Base-by-base conservation (phyloP, 2,888 invertebrate genomes). In the Dione juno region DNA sequence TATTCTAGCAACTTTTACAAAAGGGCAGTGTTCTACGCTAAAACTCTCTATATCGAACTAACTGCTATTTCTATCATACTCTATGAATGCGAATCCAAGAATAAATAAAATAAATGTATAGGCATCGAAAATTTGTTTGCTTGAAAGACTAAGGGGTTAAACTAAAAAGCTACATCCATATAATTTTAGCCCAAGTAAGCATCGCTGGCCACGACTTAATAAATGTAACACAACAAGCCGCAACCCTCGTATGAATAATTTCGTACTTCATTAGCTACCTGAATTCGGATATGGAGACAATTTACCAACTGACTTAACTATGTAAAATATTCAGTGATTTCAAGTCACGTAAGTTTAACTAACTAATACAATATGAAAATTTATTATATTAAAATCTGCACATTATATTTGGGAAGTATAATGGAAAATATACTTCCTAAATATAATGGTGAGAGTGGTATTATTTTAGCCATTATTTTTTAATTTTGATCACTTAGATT, bases 201-300 rank as follows among this genome's bases (percentile, higher is more conserved):
- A 35, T 63, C 61, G 43, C 37, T 48, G 43, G 40, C 40, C 66
- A 67, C 66, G 37, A 66, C 28, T 53, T 70, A 66, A 70, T 70
- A 61, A 70, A 67, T 61, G 66, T 66, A 66, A 61, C 54, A 67
- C 57, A 59, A 66, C 37, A 61, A 40, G 28, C 61, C 50, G 10
- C 48, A 37, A 40, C 61, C 61, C 52, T 48, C 53, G 21, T 70
- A 66, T 70, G 66, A 70, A 70, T 70, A 70, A 70, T 70, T 70
- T 61, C 35, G 37, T 54, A 41, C 61, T 64, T 67, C 61, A 70
- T 70, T 70, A 70, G 52, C 53, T 59, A 41, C 43, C 41, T 37
- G 66, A 50, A 64, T 69, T 64, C 50, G 19, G 54, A 64, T 57
- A 69, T 69, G 37, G 63, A 58, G 59, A 70, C 66, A 70, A 66